These are phyloP conservation scores for Catostomus latipinnis DNA, from an alignment of 2,797 vertebrate species.

Conservation along the genomic window DNA sequence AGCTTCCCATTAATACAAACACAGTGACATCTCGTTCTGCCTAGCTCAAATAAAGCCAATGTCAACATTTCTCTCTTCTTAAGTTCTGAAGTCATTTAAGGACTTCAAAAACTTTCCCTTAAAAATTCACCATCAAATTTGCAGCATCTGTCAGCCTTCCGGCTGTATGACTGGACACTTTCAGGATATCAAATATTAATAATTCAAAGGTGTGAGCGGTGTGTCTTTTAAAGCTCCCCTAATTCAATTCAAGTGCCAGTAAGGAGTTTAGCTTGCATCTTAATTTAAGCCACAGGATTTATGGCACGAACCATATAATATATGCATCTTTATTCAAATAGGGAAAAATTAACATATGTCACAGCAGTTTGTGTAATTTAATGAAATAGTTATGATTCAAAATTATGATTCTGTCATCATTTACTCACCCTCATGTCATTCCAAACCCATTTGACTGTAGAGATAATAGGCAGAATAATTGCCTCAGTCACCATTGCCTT, in stretches of 20 bases:
- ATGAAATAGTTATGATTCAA: conserved; percentile 24
- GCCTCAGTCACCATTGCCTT: not conserved
- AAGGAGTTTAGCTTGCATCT: conserved; percentile 23
- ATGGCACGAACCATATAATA: not conserved
- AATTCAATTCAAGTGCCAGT: conserved; percentile 9
- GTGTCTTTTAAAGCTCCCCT: conserved; percentile 16
- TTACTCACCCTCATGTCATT: too few species aligned
- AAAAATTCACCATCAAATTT: conserved; percentile 22
- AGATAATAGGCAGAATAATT: too few species aligned
- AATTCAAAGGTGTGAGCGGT: conserved; percentile 21
- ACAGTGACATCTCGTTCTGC: not conserved
- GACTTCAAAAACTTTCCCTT: conserved; percentile 1
- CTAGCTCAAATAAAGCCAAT: conserved; percentile 1
- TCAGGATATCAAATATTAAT: conserved; percentile 11
- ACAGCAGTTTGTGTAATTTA: conserved; percentile 22
- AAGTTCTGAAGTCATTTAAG: conserved; percentile 2
- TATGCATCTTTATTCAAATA: conserved; percentile 22
- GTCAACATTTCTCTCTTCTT: not conserved
- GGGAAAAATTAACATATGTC: conserved; percentile 25
- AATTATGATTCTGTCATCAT: too few species aligned
- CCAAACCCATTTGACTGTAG: too few species aligned
- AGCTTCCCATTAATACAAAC: not conserved
- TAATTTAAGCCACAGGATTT: conserved; percentile 3
- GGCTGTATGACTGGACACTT: conserved; percentile 5
- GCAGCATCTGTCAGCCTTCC: not conserved